Evolutionary conservation across 2,888 invertebrate genomes (phyloP).

Genomic region (Sphaerophoria taeniata): DNA sequence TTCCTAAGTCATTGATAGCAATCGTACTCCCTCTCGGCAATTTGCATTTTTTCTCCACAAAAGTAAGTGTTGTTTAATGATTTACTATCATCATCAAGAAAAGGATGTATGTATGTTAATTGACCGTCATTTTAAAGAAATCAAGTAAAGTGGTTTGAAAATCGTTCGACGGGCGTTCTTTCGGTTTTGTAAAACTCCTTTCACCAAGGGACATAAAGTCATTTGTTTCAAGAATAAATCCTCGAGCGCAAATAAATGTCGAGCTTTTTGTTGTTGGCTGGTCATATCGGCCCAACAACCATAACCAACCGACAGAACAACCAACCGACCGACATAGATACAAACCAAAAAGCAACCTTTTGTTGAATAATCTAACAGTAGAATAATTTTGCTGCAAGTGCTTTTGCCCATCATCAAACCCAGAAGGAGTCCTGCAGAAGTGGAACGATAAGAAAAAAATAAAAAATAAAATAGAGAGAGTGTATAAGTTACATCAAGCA

Average conservation of each 20-base stretch:
- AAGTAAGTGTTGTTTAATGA: constrained; percentile 32
- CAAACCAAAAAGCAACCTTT: constrained; percentile 29
- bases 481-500: constrained; percentile 49
- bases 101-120: constrained; percentile 56
- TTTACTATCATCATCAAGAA: constrained; percentile 58
- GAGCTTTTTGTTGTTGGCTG: not conserved
- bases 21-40: not conserved
- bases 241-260: not conserved
- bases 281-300: constrained; percentile 4
- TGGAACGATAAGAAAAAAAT: not conserved
- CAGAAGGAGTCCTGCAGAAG: not conserved
- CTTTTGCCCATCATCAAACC: constrained; percentile 30
- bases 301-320: not conserved
- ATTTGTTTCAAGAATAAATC: constrained; percentile 48
- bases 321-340: not conserved
- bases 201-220: constrained; percentile 48
- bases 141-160: constrained; percentile 39
- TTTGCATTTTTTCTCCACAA: constrained; percentile 40
- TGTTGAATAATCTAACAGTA: constrained; percentile 55
- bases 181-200: not conserved
- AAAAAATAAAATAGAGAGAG: constrained; percentile 22
- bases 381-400: constrained; percentile 60
- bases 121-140: constrained; percentile 57
- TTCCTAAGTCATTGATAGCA: too few relatives aligned
- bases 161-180: not conserved